Percentiles rank a stretch among this genome's conserved stretches.
phyloP scores from a whole-genome alignment of 2,797 vertebrate species.

The Arremon brunneinucha region DNA sequence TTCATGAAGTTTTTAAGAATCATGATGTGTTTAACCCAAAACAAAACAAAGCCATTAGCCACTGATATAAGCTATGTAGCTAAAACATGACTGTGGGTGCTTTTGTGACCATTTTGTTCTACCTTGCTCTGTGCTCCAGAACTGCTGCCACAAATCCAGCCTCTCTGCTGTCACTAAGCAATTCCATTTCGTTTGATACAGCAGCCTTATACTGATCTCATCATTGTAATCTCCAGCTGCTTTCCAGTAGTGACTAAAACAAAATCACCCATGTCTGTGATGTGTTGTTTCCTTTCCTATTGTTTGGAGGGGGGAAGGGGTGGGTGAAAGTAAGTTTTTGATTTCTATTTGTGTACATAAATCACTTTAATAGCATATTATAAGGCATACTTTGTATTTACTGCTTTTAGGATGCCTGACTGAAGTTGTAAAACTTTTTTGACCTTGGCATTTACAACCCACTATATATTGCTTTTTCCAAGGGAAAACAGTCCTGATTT shows the following conservation, averaged over 20 bases:
- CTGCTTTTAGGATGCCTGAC: not conserved
- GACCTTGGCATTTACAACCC: not conserved
- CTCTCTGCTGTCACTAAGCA: not conserved
- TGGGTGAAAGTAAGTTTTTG: not conserved
- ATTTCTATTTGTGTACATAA: not conserved
- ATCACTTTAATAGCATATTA: not conserved
- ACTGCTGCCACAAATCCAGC: not conserved
- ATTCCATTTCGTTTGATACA: not conserved
- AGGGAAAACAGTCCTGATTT: not conserved
- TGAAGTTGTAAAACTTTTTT: not conserved
- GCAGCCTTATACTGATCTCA: slow-evolving; percentile 11
- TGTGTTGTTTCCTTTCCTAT: not conserved
- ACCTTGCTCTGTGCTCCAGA: not conserved
- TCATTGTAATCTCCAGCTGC: not conserved
- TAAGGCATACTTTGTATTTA: not conserved
- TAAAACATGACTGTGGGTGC: not conserved
- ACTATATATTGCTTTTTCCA: not conserved
- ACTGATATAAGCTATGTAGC: not conserved
- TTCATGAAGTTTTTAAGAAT: not conserved
- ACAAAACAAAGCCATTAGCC: not conserved
- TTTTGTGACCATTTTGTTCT: not conserved
- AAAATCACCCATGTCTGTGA: not conserved
- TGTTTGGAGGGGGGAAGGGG: not conserved
- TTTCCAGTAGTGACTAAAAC: slow-evolving; percentile 5
- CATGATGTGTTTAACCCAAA: not conserved